These are phyloP conservation scores for Seriola dumerili DNA, from an alignment of 2,113 vertebrate genomes.

Conservation along the genomic window DNA sequence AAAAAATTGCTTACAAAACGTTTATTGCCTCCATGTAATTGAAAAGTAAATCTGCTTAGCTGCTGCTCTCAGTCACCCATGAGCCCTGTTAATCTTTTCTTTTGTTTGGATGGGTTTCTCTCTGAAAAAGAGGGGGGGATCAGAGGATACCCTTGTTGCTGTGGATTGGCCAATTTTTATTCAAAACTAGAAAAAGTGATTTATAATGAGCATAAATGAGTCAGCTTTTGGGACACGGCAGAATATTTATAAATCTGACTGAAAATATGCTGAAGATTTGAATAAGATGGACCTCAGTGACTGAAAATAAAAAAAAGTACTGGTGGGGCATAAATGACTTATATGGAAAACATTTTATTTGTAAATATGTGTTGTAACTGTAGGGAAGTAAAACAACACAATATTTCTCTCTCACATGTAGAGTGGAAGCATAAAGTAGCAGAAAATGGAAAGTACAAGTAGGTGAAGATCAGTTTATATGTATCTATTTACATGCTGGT, in stretches of 20 bases:
- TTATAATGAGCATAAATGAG: constrained; percentile 30
- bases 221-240: constrained; percentile 15
- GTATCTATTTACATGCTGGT: too few species aligned
- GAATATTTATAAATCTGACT: neutral
- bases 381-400: too few species aligned
- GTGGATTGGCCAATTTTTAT: constrained; percentile 4
- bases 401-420: too few species aligned
- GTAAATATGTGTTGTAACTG: too few species aligned
- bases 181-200: constrained; percentile 37
- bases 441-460: too few species aligned
- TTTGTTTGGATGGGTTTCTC: constrained; percentile 42
- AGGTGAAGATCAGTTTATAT: too few species aligned
- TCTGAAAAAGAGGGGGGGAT: constrained; percentile 12
- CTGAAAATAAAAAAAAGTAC: too few species aligned
- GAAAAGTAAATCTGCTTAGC: constrained; percentile 66
- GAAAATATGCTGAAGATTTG: neutral
- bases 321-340: too few species aligned
- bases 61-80: constrained; percentile 40
- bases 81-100: constrained; percentile 61
- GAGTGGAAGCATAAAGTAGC: too few species aligned
- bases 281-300: too few species aligned
- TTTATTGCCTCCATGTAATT: constrained; percentile 52
- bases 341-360: too few species aligned
- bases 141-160: constrained; percentile 21
- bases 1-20: constrained; percentile 26